Base-by-base conservation (phyloP, 2,797 vertebrate genomes). In the Harpagifer antarcticus region DNA sequence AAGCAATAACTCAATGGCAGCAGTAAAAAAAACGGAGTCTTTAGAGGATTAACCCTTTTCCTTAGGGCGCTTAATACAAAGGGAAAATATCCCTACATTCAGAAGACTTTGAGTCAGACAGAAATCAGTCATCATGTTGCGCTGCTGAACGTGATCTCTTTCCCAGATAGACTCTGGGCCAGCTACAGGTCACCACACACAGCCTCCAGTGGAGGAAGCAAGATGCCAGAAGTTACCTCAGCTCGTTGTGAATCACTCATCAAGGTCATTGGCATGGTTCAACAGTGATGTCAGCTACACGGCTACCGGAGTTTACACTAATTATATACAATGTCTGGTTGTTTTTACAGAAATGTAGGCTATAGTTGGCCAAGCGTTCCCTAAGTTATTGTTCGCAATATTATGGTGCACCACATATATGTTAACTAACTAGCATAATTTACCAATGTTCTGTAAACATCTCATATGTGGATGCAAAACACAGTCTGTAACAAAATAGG, bases 131-230 rank as follows among this genome's bases (percentile, higher is more conserved):
- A 88, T 86, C 78, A 64, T 72, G 52, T 44, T 50, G 54, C 45
- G 81, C 62, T 66, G 56, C 70, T 50, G 43, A 65, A 53, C 76
- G 68, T 68, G 72, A 85, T 80, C 76, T 77, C 68, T 69, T 69
- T 23, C 62, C 73, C 72, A 83, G 85, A 84, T 84, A 80, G 76
- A 85, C 71, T 33, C 42, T 44, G 52, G 31, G 83, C 69, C 59
- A 68, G 68, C 49, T 54, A 64, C 78, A 77, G 89, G 84, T 91
- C 86, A 90, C 56, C 65, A 73, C 74, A 79, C 66, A 67, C 53
- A 79, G 69, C 49, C 71, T 86, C 63, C 63, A 60, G 65, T 76
- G 62, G 20, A 60, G 44, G 49, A 85, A 68, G 78, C 68, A 74
- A 70, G 72, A 86, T 58, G 69, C 74, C 77, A 83, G 64, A 74